phyloP scores from a whole-genome alignment of 2,888 invertebrate genomes.

The Ryuthela nishihirai region DNA sequence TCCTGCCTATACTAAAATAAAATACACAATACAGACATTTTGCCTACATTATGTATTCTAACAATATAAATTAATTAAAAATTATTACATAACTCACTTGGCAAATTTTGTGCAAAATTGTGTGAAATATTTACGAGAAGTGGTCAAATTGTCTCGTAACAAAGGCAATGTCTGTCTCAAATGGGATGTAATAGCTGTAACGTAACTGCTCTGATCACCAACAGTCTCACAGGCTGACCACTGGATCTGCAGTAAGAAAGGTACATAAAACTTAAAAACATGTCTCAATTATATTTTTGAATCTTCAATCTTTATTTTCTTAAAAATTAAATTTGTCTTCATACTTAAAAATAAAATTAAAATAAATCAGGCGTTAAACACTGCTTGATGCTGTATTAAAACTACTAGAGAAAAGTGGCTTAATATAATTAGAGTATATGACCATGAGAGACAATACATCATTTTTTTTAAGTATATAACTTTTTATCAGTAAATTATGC shows the following conservation, averaged over 20 bases:
- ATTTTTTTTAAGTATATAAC: too few species aligned
- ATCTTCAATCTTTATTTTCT: slow-evolving; percentile 29
- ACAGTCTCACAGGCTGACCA: slow-evolving; percentile 93
- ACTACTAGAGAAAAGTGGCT: too few species aligned
- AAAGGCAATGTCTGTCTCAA: slow-evolving; percentile 80
- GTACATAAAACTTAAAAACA: slow-evolving; percentile 9
- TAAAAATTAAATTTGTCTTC: slow-evolving; percentile 10
- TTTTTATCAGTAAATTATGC: too few species aligned
- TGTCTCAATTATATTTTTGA: neutral
- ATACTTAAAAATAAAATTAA: slow-evolving; percentile 1
- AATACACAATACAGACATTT: too few species aligned
- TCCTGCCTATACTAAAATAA: too few species aligned
- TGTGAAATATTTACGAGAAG: slow-evolving; percentile 94
- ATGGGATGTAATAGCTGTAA: slow-evolving; percentile 81
- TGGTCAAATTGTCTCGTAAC: slow-evolving; percentile 82
- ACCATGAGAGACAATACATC: too few species aligned
- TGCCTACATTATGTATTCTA: too few species aligned
- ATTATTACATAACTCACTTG: slow-evolving; percentile 57
- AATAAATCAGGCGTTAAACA: neutral
- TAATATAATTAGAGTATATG: too few species aligned
- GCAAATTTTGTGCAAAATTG: slow-evolving; percentile 96
- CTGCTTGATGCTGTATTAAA: neutral
- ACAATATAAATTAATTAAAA: neutral
- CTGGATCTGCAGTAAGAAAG: slow-evolving; percentile 68
- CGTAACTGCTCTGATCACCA: slow-evolving; percentile 94